Evolutionary conservation across 2,888 invertebrate genomes (phyloP), one percentile per base, ranked within the genome.

Genomic region (Pammene aurita): DNA sequence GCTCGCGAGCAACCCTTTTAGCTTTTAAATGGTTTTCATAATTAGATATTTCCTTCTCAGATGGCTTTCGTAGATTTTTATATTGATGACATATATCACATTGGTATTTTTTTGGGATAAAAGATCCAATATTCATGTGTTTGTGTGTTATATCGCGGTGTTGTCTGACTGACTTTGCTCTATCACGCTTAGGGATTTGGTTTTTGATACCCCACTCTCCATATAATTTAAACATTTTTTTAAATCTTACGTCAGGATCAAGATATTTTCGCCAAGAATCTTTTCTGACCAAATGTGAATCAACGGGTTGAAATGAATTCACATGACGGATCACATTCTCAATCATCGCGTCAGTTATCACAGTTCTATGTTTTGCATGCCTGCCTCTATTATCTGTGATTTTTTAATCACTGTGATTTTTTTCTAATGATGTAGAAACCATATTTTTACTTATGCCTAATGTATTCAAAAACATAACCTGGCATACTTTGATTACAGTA

Each of bases 401-500:
- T 56, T 56, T 56, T 16, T 13, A 56, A 1, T 56, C 56, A 14
- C 16, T 41, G 38, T 13, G 7, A 13, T 56, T 0, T 56, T 35
- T 35, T 35, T 35, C 35, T 35, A 35, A 35, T 35, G 35, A 35
- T 35, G 4, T 35, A 35, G 35, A 38, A 56, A 56, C 56, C 56
- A 56, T 56, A 26, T 56, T 56, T 56, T 56, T 56, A 56, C 56
- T 56, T 0, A 56, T 56, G 5, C 56, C 35, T 56, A 56, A 38
- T 35, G 56, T 56, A 13, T 56, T 56, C 38, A 56, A 56, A 14
- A 56, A 56, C 56, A 56, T 56, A 38, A 56, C 56, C 56, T 56
- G 38, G 14, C 56, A 56, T 41, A 56, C 56, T 16, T 14, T 35
- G n/a, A 38, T 56, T 56, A 38, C 10, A 10, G 9, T 9, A 5